These are phyloP conservation scores for Toxotes chatareus DNA, from an alignment of 2,113 vertebrate genomes.

Conservation along the genomic window DNA sequence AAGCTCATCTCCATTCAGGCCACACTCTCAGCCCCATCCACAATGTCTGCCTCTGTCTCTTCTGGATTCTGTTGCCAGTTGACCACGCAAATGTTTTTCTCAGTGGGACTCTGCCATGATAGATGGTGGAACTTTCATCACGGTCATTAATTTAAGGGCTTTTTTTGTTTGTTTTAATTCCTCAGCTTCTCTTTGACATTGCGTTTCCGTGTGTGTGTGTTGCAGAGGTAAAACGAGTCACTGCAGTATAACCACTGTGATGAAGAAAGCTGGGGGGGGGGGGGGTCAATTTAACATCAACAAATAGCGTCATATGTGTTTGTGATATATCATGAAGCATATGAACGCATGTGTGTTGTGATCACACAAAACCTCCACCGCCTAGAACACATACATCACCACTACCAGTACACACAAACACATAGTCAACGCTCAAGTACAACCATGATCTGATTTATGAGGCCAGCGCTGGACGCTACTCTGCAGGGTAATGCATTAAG, in stretches of 20 bases:
- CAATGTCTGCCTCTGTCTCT: slow-evolving; percentile 32
- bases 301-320: slow-evolving; percentile 37
- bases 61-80: slow-evolving; percentile 6
- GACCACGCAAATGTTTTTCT: slow-evolving; percentile 43
- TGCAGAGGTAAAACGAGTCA: slow-evolving; percentile 67
- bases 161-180: slow-evolving; percentile 37
- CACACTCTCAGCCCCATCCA: background rate
- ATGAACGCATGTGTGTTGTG: slow-evolving; percentile 34
- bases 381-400: background rate
- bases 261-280: slow-evolving; percentile 36
- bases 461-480: slow-evolving; percentile 58
- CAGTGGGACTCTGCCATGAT: slow-evolving; percentile 34
- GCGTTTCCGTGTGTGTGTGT: background rate
- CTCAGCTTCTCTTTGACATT: background rate
- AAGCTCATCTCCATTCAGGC: slow-evolving; percentile 53
- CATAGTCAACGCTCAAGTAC: slow-evolving; percentile 48
- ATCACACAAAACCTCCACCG: background rate
- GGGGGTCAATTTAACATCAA: slow-evolving; percentile 66
- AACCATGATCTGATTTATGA: slow-evolving; percentile 79
- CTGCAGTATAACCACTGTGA: background rate
- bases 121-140: slow-evolving; percentile 15
- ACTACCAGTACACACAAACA: slow-evolving; percentile 46
- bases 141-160: slow-evolving; percentile 1
- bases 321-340: slow-evolving; percentile 41
- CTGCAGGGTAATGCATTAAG: slow-evolving; percentile 79